phyloP scores from a whole-genome alignment of 2,797 vertebrate species.

The Pogoniulus pusillus region DNA sequence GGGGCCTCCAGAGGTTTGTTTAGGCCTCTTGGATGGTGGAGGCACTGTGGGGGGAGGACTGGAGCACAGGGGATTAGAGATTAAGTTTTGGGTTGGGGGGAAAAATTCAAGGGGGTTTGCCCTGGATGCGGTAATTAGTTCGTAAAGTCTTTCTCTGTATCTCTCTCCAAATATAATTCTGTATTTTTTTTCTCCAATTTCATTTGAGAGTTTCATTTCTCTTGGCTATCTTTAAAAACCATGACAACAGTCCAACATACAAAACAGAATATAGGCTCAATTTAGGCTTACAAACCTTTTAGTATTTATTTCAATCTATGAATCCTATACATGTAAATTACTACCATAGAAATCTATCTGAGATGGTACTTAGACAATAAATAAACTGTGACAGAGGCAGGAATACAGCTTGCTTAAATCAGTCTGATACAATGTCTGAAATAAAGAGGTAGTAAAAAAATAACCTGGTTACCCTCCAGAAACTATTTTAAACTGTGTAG shows the following conservation, averaged over 20 bases:
- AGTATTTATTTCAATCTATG: constrained; percentile 4
- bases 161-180: no score
- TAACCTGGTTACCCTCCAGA: not conserved
- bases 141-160: no score
- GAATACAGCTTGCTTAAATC: not conserved
- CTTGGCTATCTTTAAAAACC: no score
- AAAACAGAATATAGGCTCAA: not conserved
- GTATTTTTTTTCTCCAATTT: no score
- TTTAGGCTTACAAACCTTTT: not conserved
- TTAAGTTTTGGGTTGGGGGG: no score
- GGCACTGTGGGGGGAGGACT: no score
- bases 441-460: not conserved
- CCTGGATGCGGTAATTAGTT: no score
- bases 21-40: no score
- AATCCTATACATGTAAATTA: not conserved
- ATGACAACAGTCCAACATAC: not conserved
- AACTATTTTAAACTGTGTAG: not conserved
- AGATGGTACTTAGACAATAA: not conserved
- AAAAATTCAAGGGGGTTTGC: no score
- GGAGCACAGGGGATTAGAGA: no score
- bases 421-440: not conserved
- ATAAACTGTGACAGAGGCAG: not conserved
- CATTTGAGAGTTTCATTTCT: no score
- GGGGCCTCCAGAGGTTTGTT: no score
- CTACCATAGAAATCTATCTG: not conserved